Base-by-base conservation (phyloP, 2,797 vertebrate species). In the Podargus strigoides region DNA sequence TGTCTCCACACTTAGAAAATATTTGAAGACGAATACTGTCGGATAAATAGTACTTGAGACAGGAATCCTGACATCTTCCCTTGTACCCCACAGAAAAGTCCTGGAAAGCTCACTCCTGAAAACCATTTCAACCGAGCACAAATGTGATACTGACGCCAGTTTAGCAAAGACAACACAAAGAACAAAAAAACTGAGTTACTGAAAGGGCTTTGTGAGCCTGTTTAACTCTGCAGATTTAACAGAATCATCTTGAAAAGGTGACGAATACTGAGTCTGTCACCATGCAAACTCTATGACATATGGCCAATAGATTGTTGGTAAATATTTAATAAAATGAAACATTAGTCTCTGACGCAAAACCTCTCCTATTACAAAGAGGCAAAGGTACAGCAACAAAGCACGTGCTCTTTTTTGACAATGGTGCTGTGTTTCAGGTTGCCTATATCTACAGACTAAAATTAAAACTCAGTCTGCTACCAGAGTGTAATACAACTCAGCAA, bases 321-420 rank as follows among this genome's bases (percentile, higher is more conserved):
- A 98, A 98, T 98, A 98, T 98, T 98, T 98, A 97, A 98, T 98
- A 88, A 93, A 93, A 92, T 96, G 98, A 98, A 98, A 98, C 97
- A 41, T 91, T 97, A 98, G 96, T 97, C 96, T 92, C 86, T 93
- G 90, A 90, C 50, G 85, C 94, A 96, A 95, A 97, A 91, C 90
- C 36, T 74, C 97, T 98, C 80, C 88, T 58, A 64, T 98, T 97
- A 98, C 98, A 96, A 93, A 94, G 90, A 95, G 94, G 96, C 70
- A 96, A 90, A 97, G 95, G 78, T 79, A 95, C 74, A 88, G 90
- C 83, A 90, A 96, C 95, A 97, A 97, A 97, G 92, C 84, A 47
- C 12, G 49, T 93, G 84, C 62, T 87, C 49, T 63, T 87, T 88
- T 86, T 89, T 92, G 85, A 97, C 97, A 96, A 93, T 73, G 72